Base-by-base conservation (phyloP, 2,113 vertebrate genomes). In the Gymnobelideus leadbeateri region DNA sequence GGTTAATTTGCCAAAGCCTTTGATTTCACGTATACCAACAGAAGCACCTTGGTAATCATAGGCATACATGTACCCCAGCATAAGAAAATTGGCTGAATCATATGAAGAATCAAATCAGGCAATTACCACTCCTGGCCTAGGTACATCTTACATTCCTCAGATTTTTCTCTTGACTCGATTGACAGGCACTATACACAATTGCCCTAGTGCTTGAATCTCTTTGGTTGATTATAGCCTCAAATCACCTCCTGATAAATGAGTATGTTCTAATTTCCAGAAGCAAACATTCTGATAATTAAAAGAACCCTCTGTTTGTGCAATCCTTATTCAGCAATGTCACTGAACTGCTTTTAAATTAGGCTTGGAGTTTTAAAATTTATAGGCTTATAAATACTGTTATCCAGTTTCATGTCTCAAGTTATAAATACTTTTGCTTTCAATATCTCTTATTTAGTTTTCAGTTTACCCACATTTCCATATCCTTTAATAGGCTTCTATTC, bases 221-320 rank as follows among this genome's bases (percentile, higher is more conserved):
- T 98, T 96, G 97, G 97, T 96, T 97, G 97, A 98, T 98, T 98
- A 95, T 97, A 98, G 96, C 96, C 91, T 97, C 95, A 94, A 98
- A 97, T 98, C 90, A 98, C 61, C 11, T 26, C 91, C 57, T 97
- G 94, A 97, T 97, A 98, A 97, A 94, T 97, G 95, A 47, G 46
- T 96, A 57, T 90, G 47, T 49, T 97, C 92, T 98, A 97, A 98
- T 98, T 98, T 98, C 98, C 94, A 98, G 96, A 97, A 97, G 96
- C 91, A 98, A 98, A 97, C 97, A 97, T 57, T 97, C 95, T 94
- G 84, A 93, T 97, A 98, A 98, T 98, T 97, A 98, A 97, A 97
- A 92, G 37, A 98, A 96, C 77, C 53, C 93, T 97, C 97, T 98
- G 96, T 97, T 97, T 98, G 95, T 97, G 94, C 92, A 96, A 68